A percentile compares a stretch with the other conserved stretches of the same genome.
These are phyloP conservation scores for Periplaneta americana DNA, from an alignment of 1,140 invertebrate genomes.

Conservation along the genomic window DNA sequence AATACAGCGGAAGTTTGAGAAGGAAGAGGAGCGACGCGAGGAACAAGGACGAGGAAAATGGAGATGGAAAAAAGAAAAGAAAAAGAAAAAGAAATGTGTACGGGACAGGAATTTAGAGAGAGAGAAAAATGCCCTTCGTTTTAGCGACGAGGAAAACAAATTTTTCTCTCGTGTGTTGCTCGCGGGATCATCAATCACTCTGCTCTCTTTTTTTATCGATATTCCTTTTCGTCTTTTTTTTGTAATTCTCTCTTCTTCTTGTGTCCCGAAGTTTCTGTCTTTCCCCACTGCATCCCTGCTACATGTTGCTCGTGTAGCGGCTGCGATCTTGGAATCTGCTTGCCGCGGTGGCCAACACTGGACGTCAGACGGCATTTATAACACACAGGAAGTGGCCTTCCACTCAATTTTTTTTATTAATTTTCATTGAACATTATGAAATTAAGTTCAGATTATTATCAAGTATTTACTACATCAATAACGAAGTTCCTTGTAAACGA, in stretches of 20 bases:
- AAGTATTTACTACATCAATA: no score
- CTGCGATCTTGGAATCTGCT: neutral
- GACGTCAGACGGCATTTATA: no score
- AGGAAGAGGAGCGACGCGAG: neutral
- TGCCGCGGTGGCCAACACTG: no score
- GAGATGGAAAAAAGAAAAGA: neutral
- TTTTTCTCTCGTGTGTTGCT: neutral
- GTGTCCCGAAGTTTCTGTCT: neutral
- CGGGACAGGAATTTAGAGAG: neutral
- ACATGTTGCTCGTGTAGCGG: neutral
- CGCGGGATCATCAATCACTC: neutral
- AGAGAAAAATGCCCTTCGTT: neutral
- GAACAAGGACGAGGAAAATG: neutral
- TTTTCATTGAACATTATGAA: no score
- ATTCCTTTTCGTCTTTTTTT: neutral
- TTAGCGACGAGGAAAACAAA: neutral
- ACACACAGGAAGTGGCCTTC: no score
- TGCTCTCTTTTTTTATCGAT: neutral
- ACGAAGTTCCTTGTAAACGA: no score
- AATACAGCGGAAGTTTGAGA: neutral
- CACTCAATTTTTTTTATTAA: no score
- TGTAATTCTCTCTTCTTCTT: neutral
- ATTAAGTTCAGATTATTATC: no score
- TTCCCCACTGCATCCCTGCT: neutral
- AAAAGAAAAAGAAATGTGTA: neutral